Conservation (phyloP, 1,140 invertebrate genomes). For the fruit fly (Drosophila melanogaster) region DNA sequence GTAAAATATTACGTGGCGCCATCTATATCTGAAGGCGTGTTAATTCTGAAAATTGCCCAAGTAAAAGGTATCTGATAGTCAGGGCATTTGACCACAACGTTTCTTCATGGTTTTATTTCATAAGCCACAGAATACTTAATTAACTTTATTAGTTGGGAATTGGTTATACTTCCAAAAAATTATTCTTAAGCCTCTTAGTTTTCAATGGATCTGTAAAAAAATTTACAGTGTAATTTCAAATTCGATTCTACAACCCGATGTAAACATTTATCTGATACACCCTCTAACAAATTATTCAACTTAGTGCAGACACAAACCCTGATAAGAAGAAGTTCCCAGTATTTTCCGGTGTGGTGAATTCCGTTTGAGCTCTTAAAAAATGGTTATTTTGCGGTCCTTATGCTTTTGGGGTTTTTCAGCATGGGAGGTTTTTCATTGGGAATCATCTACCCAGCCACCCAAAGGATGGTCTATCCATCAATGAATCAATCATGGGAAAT, state of each 20-base stretch:
- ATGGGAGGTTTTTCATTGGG: background rate
- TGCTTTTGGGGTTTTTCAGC: background rate
- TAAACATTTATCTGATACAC: background rate
- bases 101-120: no score
- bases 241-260: background rate
- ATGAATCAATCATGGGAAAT: constrained; percentile 62
- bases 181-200: no score
- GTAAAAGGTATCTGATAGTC: no score
- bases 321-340: constrained; percentile 34
- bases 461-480: background rate
- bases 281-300: background rate
- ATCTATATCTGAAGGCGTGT: no score
- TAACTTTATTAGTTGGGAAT: no score
- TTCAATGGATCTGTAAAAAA: background rate
- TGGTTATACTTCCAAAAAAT: no score
- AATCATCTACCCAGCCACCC: no score
- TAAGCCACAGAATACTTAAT: no score
- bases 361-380: constrained; percentile 2
- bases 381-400: constrained; percentile 24
- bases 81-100: no score
- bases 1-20: no score
- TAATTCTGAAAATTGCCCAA: no score
- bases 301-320: constrained; percentile 8
- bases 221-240: background rate
- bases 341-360: constrained; percentile 43